Percentiles rank a stretch among this genome's conserved stretches.
phyloP scores from a whole-genome alignment of 2,888 invertebrate species.

The Orthonychiurus folsomi region DNA sequence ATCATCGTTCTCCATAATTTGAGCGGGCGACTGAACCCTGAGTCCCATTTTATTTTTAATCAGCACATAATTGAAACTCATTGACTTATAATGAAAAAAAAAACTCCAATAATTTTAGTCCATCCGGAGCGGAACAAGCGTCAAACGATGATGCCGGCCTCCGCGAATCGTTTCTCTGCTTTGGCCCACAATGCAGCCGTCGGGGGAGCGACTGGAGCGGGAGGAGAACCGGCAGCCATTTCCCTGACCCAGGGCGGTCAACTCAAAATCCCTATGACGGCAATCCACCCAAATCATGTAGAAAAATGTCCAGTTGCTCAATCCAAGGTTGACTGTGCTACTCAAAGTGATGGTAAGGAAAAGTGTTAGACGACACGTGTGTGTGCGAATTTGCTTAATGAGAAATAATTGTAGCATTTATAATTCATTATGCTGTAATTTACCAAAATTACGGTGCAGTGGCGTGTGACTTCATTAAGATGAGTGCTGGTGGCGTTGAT shows the following conservation, averaged over 20 bases:
- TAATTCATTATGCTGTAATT: too few species aligned
- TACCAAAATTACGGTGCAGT: too few species aligned
- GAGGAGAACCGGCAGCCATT: conserved; percentile 15
- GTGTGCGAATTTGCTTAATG: too few species aligned
- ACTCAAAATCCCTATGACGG: conserved; percentile 33
- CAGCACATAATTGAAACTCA: too few species aligned
- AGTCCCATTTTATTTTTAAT: too few species aligned
- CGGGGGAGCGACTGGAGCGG: conserved; percentile 7
- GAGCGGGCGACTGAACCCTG: too few species aligned
- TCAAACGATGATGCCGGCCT: conserved; percentile 65
- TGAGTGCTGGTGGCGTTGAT: background rate
- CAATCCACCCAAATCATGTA: conserved; percentile 24
- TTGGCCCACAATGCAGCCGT: conserved; percentile 23
- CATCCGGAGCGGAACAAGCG: conserved; percentile 82
- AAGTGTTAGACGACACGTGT: background rate
- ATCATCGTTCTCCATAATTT: too few species aligned
- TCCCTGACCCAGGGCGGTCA: conserved; percentile 22
- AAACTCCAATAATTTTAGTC: conserved; percentile 76
- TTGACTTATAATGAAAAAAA: too few species aligned
- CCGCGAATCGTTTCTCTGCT: conserved; percentile 17
- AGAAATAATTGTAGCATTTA: too few species aligned
- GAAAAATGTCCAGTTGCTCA: conserved; percentile 15
- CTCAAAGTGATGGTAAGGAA: conserved; percentile 44
- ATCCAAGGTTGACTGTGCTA: conserved; percentile 43
- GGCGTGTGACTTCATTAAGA: background rate